These are phyloP conservation scores for Zoanthus sociatus DNA, from an alignment of 92 coral and sea anemone species.

Conservation along the genomic window DNA sequence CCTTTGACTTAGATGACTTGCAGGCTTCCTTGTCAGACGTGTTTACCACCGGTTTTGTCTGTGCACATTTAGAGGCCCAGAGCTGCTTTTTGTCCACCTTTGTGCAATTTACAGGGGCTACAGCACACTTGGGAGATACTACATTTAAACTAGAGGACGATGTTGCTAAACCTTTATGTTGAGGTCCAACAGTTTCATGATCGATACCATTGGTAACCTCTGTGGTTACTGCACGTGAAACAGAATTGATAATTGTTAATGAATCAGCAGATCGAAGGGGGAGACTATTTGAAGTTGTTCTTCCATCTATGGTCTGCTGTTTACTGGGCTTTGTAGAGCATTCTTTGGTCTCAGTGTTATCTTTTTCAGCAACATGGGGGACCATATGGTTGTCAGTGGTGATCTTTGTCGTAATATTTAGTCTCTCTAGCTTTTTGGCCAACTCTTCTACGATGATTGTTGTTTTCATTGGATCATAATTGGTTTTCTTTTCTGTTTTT, in stretches of 20 bases:
- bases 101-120: not conserved
- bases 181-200: not conserved
- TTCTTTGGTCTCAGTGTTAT: not conserved
- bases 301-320: not conserved
- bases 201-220: not conserved
- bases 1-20: conserved; percentile 9
- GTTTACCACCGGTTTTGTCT: not conserved
- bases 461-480: not conserved
- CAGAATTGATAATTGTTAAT: not conserved
- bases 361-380: not conserved
- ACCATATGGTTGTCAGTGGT: not conserved
- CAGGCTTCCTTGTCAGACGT: not conserved
- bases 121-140: not conserved
- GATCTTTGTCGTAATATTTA: not conserved
- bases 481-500: not conserved
- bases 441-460: not conserved
- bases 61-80: not conserved
- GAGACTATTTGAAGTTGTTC: not conserved
- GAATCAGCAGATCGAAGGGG: not conserved
- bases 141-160: not conserved
- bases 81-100: not conserved
- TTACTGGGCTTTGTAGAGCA: not conserved
- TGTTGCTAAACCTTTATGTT: not conserved
- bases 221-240: not conserved
- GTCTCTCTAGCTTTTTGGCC: not conserved